phyloP scores from a whole-genome alignment of 1,140 invertebrate species.

The Leptinotarsa undecemlineata region DNA sequence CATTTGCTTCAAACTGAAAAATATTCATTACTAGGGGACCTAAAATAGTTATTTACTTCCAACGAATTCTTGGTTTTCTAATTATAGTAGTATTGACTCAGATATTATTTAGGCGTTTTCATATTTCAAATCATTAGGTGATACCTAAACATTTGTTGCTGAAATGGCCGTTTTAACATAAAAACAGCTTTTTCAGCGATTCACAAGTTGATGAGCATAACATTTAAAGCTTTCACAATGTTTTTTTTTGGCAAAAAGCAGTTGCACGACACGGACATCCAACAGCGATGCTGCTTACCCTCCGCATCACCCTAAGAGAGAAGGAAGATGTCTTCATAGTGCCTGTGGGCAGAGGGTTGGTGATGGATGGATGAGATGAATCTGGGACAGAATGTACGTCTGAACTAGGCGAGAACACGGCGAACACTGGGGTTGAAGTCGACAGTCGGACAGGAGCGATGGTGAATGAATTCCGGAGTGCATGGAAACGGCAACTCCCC shows the following conservation, averaged over 20 bases:
- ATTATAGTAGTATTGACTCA: not conserved
- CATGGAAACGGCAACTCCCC: conserved; percentile 14
- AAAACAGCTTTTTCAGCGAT: too few relatives aligned
- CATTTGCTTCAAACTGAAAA: not conserved
- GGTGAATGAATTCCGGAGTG: not conserved
- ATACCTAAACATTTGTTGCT: too few relatives aligned
- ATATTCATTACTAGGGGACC: too few relatives aligned
- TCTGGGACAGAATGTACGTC: conserved; percentile 17
- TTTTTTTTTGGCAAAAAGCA: conserved; percentile 17
- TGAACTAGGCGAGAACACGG: conserved; percentile 21
- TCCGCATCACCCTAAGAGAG: conserved; percentile 74
- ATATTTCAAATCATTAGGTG: too few relatives aligned
- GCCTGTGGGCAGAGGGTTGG: conserved; percentile 35
- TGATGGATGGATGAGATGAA: conserved; percentile 12
- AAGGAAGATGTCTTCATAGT: conserved; percentile 79
- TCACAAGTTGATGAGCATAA: not conserved
- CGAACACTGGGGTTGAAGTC: conserved; percentile 16
- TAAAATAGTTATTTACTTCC: too few relatives aligned
- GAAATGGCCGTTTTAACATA: not conserved
- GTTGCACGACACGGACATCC: conserved; percentile 36
- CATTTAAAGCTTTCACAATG: not conserved
- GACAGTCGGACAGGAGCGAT: not conserved
- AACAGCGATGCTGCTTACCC: conserved; percentile 63
- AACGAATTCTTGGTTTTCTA: too few relatives aligned
- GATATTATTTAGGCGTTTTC: not conserved